These are phyloP conservation scores for Drosophila hydei DNA, from an alignment of 1,140 invertebrate species.

Conservation along the genomic window DNA sequence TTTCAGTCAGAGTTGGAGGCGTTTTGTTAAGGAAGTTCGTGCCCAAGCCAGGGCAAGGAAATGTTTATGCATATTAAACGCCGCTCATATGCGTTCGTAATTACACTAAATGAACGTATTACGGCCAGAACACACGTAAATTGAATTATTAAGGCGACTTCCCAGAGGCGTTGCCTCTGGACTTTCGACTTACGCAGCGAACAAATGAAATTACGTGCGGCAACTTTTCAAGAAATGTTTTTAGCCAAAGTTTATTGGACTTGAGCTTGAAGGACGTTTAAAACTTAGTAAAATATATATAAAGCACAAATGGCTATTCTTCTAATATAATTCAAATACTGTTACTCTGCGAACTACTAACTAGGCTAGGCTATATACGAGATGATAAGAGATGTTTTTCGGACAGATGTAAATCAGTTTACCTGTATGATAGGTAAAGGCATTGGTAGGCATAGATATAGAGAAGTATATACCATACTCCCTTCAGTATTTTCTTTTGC, in stretches of 20 bases:
- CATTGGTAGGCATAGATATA: no score
- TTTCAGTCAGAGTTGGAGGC: slow-evolving; percentile 40
- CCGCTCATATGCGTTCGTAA: slow-evolving; percentile 67
- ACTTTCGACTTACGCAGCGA: not conserved
- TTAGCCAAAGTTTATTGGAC: slow-evolving; percentile 4
- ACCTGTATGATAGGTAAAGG: no score
- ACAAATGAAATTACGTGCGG: slow-evolving; percentile 59
- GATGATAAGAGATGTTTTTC: no score
- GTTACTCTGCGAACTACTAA: no score
- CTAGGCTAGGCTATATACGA: no score
- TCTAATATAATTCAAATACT: no score
- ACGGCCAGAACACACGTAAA: slow-evolving; percentile 63
- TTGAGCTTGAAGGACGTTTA: not conserved
- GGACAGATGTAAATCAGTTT: no score
- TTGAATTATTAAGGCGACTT: slow-evolving; percentile 73
- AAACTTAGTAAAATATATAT: no score
- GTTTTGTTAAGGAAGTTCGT: slow-evolving; percentile 70
- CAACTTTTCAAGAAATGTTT: slow-evolving; percentile 4
- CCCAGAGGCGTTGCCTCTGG: slow-evolving; percentile 58
- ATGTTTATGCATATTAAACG: slow-evolving; percentile 68
- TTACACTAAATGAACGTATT: slow-evolving; percentile 79
- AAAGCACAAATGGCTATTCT: no score
- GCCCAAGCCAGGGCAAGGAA: slow-evolving; percentile 43
- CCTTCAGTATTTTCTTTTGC: no score
- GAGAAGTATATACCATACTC: no score